These are phyloP conservation scores for Delphinapterus leucas DNA, from an alignment of 2,113 vertebrate genomes.

Conservation along the genomic window DNA sequence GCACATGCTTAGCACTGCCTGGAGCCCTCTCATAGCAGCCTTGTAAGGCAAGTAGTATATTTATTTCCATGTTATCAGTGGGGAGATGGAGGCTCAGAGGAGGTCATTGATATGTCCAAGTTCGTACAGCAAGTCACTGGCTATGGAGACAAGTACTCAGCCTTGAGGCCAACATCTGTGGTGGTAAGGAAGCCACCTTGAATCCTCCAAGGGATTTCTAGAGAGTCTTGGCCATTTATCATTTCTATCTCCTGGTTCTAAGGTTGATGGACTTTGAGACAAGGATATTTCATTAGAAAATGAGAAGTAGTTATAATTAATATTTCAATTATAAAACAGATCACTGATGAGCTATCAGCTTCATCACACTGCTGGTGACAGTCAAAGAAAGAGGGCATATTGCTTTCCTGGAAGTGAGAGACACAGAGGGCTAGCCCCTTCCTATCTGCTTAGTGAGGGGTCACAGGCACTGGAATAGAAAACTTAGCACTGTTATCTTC, in stretches of 20 bases:
- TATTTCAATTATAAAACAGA: slow-evolving; percentile 17
- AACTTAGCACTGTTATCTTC: neutral
- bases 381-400: neutral
- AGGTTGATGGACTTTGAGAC: slow-evolving; percentile 11
- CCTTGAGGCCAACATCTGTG: neutral
- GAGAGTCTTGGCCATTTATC: neutral
- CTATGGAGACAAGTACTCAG: neutral
- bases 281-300: slow-evolving; percentile 33
- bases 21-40: neutral
- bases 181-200: neutral
- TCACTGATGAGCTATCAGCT: neutral
- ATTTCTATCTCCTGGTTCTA: neutral
- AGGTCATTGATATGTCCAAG: neutral
- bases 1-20: rapidly evolving
- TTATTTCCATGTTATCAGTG: neutral
- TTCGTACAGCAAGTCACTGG: neutral
- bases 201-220: neutral
- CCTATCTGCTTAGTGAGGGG: neutral
- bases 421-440: neutral
- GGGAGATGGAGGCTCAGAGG: neutral
- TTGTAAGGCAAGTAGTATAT: rapidly evolving
- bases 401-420: neutral
- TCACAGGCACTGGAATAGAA: rapidly evolving
- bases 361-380: neutral
- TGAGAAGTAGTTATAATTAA: slow-evolving; percentile 49